Base-by-base conservation (phyloP, 1,140 invertebrate genomes). In the Trichomalopsis sarcophagae region DNA sequence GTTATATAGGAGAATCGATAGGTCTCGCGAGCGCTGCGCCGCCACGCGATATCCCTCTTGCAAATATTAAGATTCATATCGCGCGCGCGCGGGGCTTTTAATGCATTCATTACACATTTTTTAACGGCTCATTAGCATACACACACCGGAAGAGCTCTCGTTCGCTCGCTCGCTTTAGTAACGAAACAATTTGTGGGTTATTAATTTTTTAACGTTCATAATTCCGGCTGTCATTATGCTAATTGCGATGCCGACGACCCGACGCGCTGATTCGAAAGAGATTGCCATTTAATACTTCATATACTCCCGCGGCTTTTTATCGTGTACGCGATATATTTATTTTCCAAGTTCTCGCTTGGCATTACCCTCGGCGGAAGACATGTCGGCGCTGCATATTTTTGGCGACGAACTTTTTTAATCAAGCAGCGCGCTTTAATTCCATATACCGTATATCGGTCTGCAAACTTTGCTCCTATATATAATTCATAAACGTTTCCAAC, bases 1-100 rank as follows among this genome's bases (percentile, higher is more conserved):
- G 27, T 27, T 27, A 1, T 27, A 27, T 2, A 5, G 23, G 30
- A 27, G 27, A 71, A 71, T 71, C 69, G 69, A 71, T 71, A 30
- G 14, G 2, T 7, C 27, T 27, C 27, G 27, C 27, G 27, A 27
- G 27, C 10, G 69, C 0, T 9, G 69, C 3, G 10, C 27, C 27
- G 69, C 69, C 69, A 71, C 69, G 69, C 69, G 69, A 71, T 71
- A 27, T 27, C 27, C 27, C 30, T 27, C 23, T 33, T 71, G 69
- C 27, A 33, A 30, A 71, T 30, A 71, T 71, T 30, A 62, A 62
- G 55, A 62, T 62, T 62, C 30, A 30, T 71, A 71, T 71, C 69
- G 69, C 33, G 27, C 69, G 69, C 33, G 27, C 27, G 10, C 21
- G 10, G 10, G 23, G 69, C 69, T 33, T 71, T 71, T 71, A 71